Percentiles rank a stretch among this genome's conserved stretches.
Conservation (phyloP, 1,140 invertebrate species). For the Dendrolimus kikuchii region DNA sequence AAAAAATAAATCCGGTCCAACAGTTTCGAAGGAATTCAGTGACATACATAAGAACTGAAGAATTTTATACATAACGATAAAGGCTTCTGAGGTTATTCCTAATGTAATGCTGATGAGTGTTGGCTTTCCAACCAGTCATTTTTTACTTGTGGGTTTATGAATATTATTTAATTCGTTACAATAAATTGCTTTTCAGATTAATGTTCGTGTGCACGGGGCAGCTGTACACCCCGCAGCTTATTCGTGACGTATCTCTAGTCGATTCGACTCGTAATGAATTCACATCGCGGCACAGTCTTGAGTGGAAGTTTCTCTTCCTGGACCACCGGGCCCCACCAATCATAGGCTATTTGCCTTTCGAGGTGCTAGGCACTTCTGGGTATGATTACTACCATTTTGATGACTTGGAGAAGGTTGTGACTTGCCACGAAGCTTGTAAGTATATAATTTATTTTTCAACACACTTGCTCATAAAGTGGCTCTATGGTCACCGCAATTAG, state of each 20-base stretch:
- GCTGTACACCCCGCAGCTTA: conserved; percentile 86
- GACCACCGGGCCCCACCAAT: conserved; percentile 95
- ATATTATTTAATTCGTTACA: background rate
- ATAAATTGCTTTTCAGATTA: conserved; percentile 62
- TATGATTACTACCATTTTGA: conserved; percentile 98
- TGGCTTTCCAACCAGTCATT: too few relatives aligned
- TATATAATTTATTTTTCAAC: conserved; percentile 26
- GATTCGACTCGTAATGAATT: conserved; percentile 90
- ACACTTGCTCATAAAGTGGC: too few relatives aligned
- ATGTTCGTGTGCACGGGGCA: conserved; percentile 90
- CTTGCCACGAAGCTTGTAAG: conserved; percentile 90
- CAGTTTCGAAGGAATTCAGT: too few relatives aligned
- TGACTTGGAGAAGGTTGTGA: conserved; percentile 90
- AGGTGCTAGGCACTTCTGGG: conserved; percentile 94
- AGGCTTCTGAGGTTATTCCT: too few relatives aligned
- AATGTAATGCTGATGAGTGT: too few relatives aligned
- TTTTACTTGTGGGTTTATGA: too few relatives aligned
- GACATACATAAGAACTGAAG: too few relatives aligned
- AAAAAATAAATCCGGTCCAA: too few relatives aligned
- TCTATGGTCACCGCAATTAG: too few relatives aligned
- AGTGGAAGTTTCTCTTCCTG: conserved; percentile 96
- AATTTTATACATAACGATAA: too few relatives aligned
- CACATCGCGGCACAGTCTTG: conserved; percentile 92
- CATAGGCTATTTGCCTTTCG: conserved; percentile 95
- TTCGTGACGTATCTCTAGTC: conserved; percentile 88